Base-by-base conservation (phyloP, 2,113 vertebrate genomes). In the Ginglymostoma cirratum region DNA sequence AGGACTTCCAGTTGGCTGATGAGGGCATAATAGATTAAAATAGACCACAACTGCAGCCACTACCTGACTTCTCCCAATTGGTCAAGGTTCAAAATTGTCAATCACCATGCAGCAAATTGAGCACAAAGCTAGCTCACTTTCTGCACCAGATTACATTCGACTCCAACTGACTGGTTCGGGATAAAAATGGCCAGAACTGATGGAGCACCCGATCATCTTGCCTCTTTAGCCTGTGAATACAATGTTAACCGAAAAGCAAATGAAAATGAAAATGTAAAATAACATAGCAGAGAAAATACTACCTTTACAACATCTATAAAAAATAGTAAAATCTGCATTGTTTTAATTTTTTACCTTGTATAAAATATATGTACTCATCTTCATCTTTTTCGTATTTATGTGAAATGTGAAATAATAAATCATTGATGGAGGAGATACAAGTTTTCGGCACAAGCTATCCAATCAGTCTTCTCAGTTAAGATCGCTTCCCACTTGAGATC, bases 401-500 rank as follows among this genome's bases (percentile, higher is more conserved):
- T 93, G 61, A 38, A 93, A 45, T n/a, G 66, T 23, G 34, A 67
- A 90, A 93, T 93, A 61, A 23, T 93, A 93, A 93, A 66, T 67
- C 61, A 93, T 7, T 66, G 94, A 95, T 48, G 24, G 94, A 52
- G 24, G 69, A 52, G 67, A 52, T 72, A 30, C 69, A 52, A 67
- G 24, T 95, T 72, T 52, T 72, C 52, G 69, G 52, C 45, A 72
- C 94, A 52, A 27, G 67, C 93, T 38, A 45, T 94, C 67, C 8
- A 94, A 66, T 94, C 93, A 42, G n/a, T 72, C 67, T 95, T 72
- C 42, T 52, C 15, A 72, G 38, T 72, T 52, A 95, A 30, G 69
- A 95, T 95, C 48, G 94, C 27, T 95, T 76, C 94, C 94, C 69
- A 72, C 94, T 95, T 76, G 27, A 95, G 69, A 95, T 95, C 67